Evolutionary conservation across 2,888 invertebrate species (phyloP).

Genomic region (Pristionchus entomophagus): DNA sequence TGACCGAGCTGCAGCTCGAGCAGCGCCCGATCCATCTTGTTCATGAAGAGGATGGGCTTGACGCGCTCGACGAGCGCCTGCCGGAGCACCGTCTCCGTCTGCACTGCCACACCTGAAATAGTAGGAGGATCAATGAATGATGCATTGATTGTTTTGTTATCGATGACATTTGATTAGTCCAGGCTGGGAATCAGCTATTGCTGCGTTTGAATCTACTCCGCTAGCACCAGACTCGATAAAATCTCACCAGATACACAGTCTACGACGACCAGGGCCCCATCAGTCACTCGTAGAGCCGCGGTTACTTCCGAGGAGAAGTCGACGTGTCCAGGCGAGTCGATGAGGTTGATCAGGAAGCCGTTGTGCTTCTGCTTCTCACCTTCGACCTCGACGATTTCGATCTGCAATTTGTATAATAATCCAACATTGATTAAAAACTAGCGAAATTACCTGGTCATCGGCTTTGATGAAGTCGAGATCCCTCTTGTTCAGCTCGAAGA

Average conservation of each 20-base stretch:
- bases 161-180: too few species aligned
- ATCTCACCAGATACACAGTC: slow-evolving; percentile 43
- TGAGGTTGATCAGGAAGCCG: slow-evolving; percentile 98
- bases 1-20: slow-evolving; percentile 82
- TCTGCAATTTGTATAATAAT: too few species aligned
- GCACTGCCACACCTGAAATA: slow-evolving; percentile 64
- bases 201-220: too few species aligned
- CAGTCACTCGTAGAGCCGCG: slow-evolving; percentile 46
- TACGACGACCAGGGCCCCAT: slow-evolving; percentile 49
- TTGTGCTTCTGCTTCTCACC: slow-evolving; percentile 82
- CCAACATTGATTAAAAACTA: too few species aligned
- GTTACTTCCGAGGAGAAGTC: slow-evolving; percentile 84
- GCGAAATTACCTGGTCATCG: slow-evolving; percentile 90
- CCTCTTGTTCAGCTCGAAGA: slow-evolving; percentile 93
- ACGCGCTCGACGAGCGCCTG: slow-evolving; percentile 60
- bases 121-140: too few species aligned
- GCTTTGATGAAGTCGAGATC: slow-evolving; percentile 85
- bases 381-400: slow-evolving; percentile 47
- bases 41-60: slow-evolving; percentile 59
- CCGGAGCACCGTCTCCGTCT: slow-evolving; percentile 63
- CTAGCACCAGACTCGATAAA: too few species aligned
- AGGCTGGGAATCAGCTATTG: too few species aligned
- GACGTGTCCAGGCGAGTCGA: slow-evolving; percentile 99
- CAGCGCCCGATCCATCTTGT: slow-evolving; percentile 59
- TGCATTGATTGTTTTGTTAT: too few species aligned